Base-by-base conservation (phyloP, 2,888 invertebrate species). In the Athetis lepigone region DNA sequence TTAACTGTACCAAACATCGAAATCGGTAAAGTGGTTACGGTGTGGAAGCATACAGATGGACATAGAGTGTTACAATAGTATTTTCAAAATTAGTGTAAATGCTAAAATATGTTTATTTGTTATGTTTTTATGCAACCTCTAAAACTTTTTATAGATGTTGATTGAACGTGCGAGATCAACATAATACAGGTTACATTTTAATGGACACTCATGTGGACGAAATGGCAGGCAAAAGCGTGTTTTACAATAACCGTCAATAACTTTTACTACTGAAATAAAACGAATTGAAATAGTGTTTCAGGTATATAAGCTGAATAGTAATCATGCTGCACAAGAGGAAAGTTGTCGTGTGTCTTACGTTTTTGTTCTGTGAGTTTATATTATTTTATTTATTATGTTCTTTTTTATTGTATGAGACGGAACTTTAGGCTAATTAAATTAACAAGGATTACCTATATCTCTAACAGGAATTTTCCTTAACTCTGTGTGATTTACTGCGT, bases 231-330 rank as follows among this genome's bases (percentile, higher is more conserved):
- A n/a, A n/a, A n/a, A n/a, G n/a, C n/a, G n/a, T n/a, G n/a, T 69
- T 43, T 73, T 54, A 27, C 64, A 64, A 45, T 73, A 70, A 51
- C 16, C 23, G 19, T 11, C 19, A n/a, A 51, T 21, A 52, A 50
- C 37, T 46, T 63, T 63, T 52, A 76, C 40, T 25, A 29, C 46
- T 13, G 9, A 33, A 37, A 57, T 71, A 71, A 76, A 71, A 54
- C 42, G 33, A 61, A 61, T 39, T n/a, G 33, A 13, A 70, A 55
- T 49, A 4, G 19, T 18, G 19, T 55, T 69, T 39, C 25, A 49
- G 25, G n/a, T 11, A 19, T 43, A 25, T 33, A 49, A 40, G 37
- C 18, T 27, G 7, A 51, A 18, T 19, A 75, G 70, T 75, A 21
- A 55, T 47, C 46, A 59, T 55, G 55, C 39, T 57, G 45, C 42